Evolutionary conservation across 1,140 invertebrate species (phyloP), one percentile per base, ranked within the genome.

Genomic region (Drosophila biarmipes): DNA sequence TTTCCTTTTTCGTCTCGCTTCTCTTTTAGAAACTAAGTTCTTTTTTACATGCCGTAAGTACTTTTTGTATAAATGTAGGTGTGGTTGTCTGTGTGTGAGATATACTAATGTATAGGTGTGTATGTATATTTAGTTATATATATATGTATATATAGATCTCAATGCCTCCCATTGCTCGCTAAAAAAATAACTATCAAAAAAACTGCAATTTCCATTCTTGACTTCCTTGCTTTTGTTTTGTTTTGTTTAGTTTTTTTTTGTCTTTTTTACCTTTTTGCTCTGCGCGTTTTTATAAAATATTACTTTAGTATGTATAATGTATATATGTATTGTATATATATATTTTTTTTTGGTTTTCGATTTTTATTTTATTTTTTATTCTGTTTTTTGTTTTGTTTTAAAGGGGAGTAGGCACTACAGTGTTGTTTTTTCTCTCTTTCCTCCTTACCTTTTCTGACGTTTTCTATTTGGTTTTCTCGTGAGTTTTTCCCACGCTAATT

Each of bases 181-280:
- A 87, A 87, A 87, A 86, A 87, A 82, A 87, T 87, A 87, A 87
- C 82, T 87, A 87, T 87, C 62, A 87, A 85, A 87, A 87, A 87
- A 87, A 87, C 82, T 82, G 78, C 78, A 78, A 78, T 81, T 76
- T 66, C 77, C 72, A 29, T 42, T 80, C 74, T 62, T 85, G 72
- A 85, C 75, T 89, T 87, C 31, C 52, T 67, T 49, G 15, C 40
- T 57, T 66, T 51, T 40, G 35, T 51, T 59, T 57, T 63, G 46
- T 21, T 51, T 62, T 46, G n/a, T n/a, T n/a, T n/a, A n/a, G n/a
- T n/a, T n/a, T 43, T 49, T 46, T 48, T 57, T 46, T 35, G 45
- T 55, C 43, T 57, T 38, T 55, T 57, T 66, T 62, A 52, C 12
- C 42, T 73, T 72, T 72, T 57, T 56, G 10, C 57, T 46, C 55